Conservation (phyloP, 2,113 vertebrate genomes). For the Ploceus nigricollis region DNA sequence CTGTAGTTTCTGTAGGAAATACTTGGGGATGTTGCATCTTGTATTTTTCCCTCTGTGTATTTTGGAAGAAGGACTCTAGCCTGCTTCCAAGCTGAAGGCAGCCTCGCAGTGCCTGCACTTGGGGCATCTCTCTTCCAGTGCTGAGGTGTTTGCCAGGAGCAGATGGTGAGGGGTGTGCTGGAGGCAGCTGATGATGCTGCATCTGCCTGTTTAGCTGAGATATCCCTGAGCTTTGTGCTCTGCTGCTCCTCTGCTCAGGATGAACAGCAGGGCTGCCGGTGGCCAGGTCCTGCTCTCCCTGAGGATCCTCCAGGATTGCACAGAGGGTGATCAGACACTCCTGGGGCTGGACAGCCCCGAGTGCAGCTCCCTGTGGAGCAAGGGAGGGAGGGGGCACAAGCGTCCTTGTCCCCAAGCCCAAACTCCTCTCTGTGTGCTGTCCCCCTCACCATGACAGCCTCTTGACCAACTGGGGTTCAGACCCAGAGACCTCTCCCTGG, state of each 20-base stretch:
- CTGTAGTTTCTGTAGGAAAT: not conserved
- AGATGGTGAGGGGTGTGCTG: not conserved
- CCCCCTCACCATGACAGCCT: rapidly evolving
- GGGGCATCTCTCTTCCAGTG: not conserved
- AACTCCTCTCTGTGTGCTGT: not conserved
- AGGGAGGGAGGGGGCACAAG: not conserved
- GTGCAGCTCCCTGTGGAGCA: not conserved
- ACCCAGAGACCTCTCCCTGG: not conserved
- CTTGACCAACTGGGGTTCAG: not conserved
- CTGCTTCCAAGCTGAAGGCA: not conserved
- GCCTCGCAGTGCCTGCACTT: not conserved
- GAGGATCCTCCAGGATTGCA: not conserved
- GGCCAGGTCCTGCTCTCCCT: not conserved
- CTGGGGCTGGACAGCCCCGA: not conserved
- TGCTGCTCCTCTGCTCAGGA: not conserved
- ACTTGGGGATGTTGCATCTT: not conserved
- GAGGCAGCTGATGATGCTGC: not conserved
- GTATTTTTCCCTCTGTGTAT: not conserved
- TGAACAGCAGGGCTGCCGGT: not conserved
- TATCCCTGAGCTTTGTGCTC: not conserved
- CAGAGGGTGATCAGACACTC: not conserved
- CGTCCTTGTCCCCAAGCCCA: not conserved
- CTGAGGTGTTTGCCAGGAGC: not conserved
- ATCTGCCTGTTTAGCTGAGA: not conserved
- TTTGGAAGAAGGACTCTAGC: not conserved